These are phyloP conservation scores for Gnatocerus cornutus DNA, from an alignment of 2,888 invertebrate genomes.

Conservation along the genomic window DNA sequence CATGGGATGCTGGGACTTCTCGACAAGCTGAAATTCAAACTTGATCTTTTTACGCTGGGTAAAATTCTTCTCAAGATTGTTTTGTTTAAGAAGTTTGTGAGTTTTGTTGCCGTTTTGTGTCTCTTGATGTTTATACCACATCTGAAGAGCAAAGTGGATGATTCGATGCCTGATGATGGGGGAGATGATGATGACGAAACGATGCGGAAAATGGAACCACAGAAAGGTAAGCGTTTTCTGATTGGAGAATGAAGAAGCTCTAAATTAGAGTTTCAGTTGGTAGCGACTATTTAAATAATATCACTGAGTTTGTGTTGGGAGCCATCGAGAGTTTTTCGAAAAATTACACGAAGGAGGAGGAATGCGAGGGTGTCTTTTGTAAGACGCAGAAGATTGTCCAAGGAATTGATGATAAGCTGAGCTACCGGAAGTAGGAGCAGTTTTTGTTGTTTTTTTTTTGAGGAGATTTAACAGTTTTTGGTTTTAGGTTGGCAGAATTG, in stretches of 20 bases:
- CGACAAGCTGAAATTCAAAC: conserved; percentile 80
- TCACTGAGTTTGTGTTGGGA: conserved; percentile 28
- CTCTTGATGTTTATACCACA: conserved; percentile 83
- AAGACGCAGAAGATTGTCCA: conserved; percentile 14
- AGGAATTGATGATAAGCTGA: conserved; percentile 25
- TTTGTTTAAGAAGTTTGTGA: conserved; percentile 87
- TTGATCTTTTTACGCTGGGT: conserved; percentile 82
- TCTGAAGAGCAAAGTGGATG: conserved; percentile 62
- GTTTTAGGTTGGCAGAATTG: conserved; percentile 31
- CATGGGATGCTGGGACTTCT: conserved; percentile 76
- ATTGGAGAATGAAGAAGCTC: no score
- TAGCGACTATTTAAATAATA: conserved; percentile 16
- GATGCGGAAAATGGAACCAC: conserved; percentile 9
- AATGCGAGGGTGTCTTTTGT: conserved; percentile 25
- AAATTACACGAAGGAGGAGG: conserved; percentile 9
- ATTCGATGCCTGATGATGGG: conserved; percentile 18
- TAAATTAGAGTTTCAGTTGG: no score
- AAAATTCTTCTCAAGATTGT: conserved; percentile 84
- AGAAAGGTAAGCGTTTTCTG: no score
- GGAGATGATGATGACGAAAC: conserved; percentile 33
- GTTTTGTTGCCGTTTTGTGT: conserved; percentile 84
- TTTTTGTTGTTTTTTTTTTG: background rate
- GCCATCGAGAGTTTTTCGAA: conserved; percentile 39
- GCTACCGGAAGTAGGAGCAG: conserved; percentile 27
- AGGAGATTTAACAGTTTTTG: background rate